A percentile compares a stretch with the other conserved stretches of the same genome.
These are phyloP conservation scores for rat (Rattus norvegicus) DNA, from an alignment of 2,113 vertebrate species.

Conservation along the genomic window GRCr8 NC_086029.1:62108501-62109000, in stretches of 20 bases:
- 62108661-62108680: not conserved
- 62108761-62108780: not conserved
- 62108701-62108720: not conserved
- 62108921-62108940: not conserved
- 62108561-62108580: not conserved
- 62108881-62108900: not conserved
- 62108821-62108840: not conserved
- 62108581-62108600: not conserved
- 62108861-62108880: not conserved
- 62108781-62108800: not conserved
- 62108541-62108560: not conserved
- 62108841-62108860: conserved; percentile 34
- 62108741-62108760: not conserved
- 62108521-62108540: not conserved
- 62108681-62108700: not conserved
- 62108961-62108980: conserved; percentile 26
- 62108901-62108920: not conserved
- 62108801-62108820: not conserved
- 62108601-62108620: not conserved
- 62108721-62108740: not conserved
- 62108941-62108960: not conserved
- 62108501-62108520: not conserved
- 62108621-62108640: not conserved
- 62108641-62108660: not conserved
- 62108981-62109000: not conserved